phyloP scores from a whole-genome alignment of 92 coral and sea anemone genomes.

The Diadumene lineata region DNA sequence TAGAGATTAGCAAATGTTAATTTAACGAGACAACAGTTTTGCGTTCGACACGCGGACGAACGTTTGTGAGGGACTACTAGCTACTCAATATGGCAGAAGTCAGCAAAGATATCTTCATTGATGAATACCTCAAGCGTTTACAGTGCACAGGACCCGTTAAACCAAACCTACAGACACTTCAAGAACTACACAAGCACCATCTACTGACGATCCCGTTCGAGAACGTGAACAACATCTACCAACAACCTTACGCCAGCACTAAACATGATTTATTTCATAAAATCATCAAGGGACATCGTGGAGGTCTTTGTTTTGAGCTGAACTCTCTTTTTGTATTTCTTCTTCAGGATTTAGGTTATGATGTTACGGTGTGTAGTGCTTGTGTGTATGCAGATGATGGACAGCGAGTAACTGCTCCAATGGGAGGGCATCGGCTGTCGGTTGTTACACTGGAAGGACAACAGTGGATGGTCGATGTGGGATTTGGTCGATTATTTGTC shows the following conservation, averaged over 20 bases:
- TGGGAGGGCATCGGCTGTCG: slow-evolving; percentile 13
- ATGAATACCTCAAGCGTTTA: slow-evolving; percentile 50
- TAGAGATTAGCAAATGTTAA: too few relatives aligned
- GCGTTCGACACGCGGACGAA: too few relatives aligned
- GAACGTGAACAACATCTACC: slow-evolving; percentile 41
- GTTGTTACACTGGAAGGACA: slow-evolving; percentile 17
- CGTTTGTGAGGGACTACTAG: too few relatives aligned
- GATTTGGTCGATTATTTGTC: slow-evolving; percentile 30
- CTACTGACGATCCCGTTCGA: slow-evolving; percentile 56
- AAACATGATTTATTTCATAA: slow-evolving; percentile 52
- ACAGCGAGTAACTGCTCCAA: neutral
- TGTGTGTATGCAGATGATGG: slow-evolving; percentile 6
- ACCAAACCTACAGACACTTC: slow-evolving; percentile 39
- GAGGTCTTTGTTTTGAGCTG: slow-evolving; percentile 56
- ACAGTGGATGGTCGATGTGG: slow-evolving; percentile 53
- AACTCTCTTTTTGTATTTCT: slow-evolving; percentile 45
- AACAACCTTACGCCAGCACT: slow-evolving; percentile 25
- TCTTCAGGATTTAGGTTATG: slow-evolving; percentile 42
- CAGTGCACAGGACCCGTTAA: slow-evolving; percentile 31
- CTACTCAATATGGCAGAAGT: neutral
- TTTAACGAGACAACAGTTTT: too few relatives aligned
- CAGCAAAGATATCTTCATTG: neutral
- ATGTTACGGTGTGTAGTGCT: neutral
- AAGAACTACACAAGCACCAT: slow-evolving; percentile 42
- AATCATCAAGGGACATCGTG: slow-evolving; percentile 46